Evolutionary conservation across 2,113 vertebrate genomes (phyloP).

Genomic region (Myotis yumanensis): DNA sequence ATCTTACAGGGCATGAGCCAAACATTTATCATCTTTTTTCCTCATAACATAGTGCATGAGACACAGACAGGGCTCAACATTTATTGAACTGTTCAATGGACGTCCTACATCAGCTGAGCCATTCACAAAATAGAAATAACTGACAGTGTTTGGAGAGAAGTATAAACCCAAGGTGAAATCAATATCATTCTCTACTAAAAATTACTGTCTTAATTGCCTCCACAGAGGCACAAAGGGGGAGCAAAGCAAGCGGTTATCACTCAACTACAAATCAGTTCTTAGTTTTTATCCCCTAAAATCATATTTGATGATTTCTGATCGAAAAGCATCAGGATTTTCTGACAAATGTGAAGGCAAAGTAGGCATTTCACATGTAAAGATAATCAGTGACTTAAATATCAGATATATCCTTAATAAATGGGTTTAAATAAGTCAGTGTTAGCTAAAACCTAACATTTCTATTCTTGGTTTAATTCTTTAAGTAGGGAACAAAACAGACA

Average conservation of each 20-base stretch:
- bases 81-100: neutral
- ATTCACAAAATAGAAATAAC: neutral
- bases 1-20: neutral
- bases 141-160: neutral
- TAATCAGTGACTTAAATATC: neutral
- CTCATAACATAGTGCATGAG: neutral
- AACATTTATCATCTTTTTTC: neutral
- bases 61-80: neutral
- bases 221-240: neutral
- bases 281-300: neutral
- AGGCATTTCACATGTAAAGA: neutral
- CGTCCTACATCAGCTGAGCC: neutral
- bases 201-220: neutral
- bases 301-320: neutral
- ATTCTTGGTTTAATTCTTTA: slow-evolving; percentile 27
- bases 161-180: neutral
- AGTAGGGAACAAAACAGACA: slow-evolving; percentile 19
- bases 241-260: neutral
- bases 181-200: neutral
- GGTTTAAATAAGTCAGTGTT: neutral
- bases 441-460: neutral
- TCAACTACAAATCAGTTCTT: neutral
- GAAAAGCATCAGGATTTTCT: neutral
- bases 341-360: neutral
- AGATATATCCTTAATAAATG: neutral